Evolutionary conservation across 2,113 vertebrate genomes (phyloP).

Genomic region (Narcine bancroftii): DNA sequence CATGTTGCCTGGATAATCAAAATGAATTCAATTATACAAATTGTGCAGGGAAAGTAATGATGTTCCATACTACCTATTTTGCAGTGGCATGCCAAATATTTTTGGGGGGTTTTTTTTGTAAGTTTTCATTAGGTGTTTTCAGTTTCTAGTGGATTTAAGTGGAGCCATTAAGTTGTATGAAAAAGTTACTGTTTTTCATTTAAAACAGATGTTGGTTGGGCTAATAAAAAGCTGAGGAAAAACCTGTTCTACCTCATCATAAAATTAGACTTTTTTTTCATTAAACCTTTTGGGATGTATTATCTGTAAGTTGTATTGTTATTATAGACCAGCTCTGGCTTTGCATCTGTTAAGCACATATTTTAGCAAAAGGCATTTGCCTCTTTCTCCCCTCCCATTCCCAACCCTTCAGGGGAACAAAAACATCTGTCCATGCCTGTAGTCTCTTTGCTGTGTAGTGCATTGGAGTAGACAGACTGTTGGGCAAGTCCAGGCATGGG

Average conservation of each 20-base stretch:
- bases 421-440: constrained; percentile 19
- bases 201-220: neutral
- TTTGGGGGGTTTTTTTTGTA: neutral
- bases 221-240: neutral
- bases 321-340: neutral
- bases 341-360: neutral
- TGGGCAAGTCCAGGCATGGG: constrained; percentile 30
- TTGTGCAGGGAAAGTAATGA: neutral
- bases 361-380: neutral
- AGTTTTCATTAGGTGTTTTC: neutral
- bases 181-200: neutral
- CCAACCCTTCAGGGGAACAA: neutral
- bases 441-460: neutral
- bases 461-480: constrained; percentile 23
- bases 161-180: too few relatives aligned
- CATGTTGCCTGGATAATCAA: neutral
- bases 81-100: neutral
- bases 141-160: neutral
- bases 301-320: neutral
- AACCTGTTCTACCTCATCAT: neutral
- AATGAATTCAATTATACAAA: neutral
- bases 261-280: neutral
- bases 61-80: neutral
- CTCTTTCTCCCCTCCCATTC: neutral
- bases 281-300: neutral